Evolutionary conservation across 2,113 vertebrate genomes (phyloP).

Genomic region (Eulacestoma nigropectus): DNA sequence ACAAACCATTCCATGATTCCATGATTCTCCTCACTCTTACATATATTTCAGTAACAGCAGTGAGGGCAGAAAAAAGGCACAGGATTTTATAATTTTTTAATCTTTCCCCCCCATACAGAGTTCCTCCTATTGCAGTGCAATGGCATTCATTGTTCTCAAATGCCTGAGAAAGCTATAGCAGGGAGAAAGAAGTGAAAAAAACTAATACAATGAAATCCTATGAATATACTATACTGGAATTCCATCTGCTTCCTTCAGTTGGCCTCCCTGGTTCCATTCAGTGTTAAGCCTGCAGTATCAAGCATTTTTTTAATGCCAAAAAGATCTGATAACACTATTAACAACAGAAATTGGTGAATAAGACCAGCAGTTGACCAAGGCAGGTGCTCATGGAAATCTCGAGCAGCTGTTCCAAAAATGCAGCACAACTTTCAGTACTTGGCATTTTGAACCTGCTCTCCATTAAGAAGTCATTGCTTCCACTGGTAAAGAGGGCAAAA

Average conservation of each 20-base stretch:
- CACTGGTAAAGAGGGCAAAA: not conserved
- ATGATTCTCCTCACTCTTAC: not conserved
- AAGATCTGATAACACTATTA: not conserved
- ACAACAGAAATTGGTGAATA: not conserved
- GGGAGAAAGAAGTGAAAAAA: not conserved
- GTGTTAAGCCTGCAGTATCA: not conserved
- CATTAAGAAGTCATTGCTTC: not conserved
- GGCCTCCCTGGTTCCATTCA: not conserved
- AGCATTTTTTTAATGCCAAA: not conserved
- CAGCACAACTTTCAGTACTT: not conserved
- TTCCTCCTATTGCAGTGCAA: not conserved
- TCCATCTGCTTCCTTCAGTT: not conserved
- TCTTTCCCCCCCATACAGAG: not conserved
- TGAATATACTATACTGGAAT: not conserved
- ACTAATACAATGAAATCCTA: not conserved
- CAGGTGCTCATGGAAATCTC: not conserved
- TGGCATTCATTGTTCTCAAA: not conserved
- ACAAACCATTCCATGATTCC: not conserved
- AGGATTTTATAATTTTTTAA: not conserved
- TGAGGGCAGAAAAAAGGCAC: not conserved
- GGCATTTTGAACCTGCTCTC: not conserved
- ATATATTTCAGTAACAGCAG: not conserved
- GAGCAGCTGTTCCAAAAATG: not conserved
- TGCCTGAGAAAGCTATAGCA: not conserved
- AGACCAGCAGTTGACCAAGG: rapidly evolving